A percentile compares a stretch with the other conserved stretches of the same genome.
Conservation (phyloP, 2,113 vertebrate genomes). For the Callochromis pleurospilus region DNA sequence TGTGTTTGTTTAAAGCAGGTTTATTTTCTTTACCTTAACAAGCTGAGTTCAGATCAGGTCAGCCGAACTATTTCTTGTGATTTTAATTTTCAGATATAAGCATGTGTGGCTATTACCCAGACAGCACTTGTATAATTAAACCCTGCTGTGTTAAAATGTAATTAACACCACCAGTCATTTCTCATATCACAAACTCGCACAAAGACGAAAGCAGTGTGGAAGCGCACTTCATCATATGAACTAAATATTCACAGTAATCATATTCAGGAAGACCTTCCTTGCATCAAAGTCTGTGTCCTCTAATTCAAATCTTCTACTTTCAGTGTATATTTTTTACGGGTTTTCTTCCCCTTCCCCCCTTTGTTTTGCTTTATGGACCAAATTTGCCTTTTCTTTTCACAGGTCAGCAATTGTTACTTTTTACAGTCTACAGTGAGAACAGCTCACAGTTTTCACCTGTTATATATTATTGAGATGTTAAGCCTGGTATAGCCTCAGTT, state of each 20-base stretch:
- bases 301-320: neutral
- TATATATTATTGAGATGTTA: neutral
- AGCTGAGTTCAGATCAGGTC: neutral
- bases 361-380: neutral
- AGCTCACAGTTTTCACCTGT: neutral
- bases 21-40: neutral
- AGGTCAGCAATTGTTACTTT: neutral
- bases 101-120: neutral
- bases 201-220: constrained; percentile 13
- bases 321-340: neutral
- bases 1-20: neutral
- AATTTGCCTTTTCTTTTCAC: neutral
- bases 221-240: constrained; percentile 31
- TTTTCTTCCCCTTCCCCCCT: neutral
- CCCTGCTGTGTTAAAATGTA: constrained; percentile 41
- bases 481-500: neutral
- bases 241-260: constrained; percentile 33
- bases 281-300: constrained; percentile 9
- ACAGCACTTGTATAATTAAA: constrained; percentile 21
- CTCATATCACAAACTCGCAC: constrained; percentile 33
- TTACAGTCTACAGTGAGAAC: neutral
- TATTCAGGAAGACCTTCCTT: constrained; percentile 23
- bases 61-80: neutral
- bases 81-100: neutral
- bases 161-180: constrained; percentile 39